phyloP scores from a whole-genome alignment of 2,888 invertebrate species.

The Lasioglossum pauxillum region DNA sequence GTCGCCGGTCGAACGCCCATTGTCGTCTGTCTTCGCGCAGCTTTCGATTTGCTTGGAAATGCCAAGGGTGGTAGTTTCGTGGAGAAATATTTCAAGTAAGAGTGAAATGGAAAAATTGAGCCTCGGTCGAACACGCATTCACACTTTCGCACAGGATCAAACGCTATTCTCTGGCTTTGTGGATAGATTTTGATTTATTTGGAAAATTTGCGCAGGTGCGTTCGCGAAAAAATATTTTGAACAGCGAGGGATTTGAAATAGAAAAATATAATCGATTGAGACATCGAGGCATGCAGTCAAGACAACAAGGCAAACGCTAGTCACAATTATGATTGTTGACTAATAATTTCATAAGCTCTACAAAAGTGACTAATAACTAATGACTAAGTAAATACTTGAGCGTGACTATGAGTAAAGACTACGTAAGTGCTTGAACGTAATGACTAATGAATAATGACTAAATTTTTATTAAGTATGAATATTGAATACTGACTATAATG shows the following conservation, averaged over 20 bases:
- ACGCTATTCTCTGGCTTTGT: background rate
- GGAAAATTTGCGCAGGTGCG: background rate
- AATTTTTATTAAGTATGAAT: no score
- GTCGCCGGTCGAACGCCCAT: background rate
- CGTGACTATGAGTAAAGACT: no score
- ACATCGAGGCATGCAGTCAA: no score
- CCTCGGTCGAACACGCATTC: background rate
- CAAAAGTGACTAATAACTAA: no score
- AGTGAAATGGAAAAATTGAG: background rate
- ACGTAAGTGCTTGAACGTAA: no score
- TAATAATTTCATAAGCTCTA: no score
- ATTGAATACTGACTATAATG: no score
- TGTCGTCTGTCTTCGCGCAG: background rate
- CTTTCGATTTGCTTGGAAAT: background rate
- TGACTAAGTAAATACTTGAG: no score
- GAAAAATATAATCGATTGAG: background rate
- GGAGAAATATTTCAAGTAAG: background rate
- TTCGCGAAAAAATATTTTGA: background rate
- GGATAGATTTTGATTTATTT: background rate
- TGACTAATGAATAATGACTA: no score
- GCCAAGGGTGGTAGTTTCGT: background rate
- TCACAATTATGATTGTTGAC: no score
- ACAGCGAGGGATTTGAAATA: background rate
- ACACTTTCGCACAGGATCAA: background rate
- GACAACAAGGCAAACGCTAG: no score